Evolutionary conservation across 2,797 vertebrate genomes (phyloP), one percentile per base, ranked within the genome.

Genomic region (Arrhamphus sclerolepis): DNA sequence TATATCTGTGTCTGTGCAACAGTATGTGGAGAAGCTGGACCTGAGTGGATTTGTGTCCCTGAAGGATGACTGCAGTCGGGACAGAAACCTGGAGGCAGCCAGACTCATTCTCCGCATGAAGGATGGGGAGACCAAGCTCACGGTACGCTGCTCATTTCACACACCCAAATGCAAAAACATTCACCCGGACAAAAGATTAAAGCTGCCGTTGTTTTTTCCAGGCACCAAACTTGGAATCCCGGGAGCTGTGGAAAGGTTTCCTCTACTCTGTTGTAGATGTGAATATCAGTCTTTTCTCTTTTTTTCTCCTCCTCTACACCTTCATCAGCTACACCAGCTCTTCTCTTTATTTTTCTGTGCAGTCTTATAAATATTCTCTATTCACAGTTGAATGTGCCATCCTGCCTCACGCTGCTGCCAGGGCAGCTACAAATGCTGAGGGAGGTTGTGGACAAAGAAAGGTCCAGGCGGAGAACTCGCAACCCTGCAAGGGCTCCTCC

Each of bases 161-260:
- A 56, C 51, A 11, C 10, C 29, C 41, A 17, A 7, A 48, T 10
- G 18, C 18, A 31, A 8, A 51, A 61, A 54, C 34, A 0, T 38
- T 28, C 14, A n/a, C 14, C 39, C 1, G 22, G 42, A 41, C 20
- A 2, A 19, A 40, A 16, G 2, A 51, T 7, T 72, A 17, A 34
- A 63, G 24, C 4, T 24, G 0, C 6, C 16, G 2, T 31, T 59
- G 6, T 74, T 3, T 72, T 54, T 73, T 49, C 47, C 58, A 96
- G 96, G 91, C 75, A 4, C 92, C 94, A 10, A 96, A 91, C 72
- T 24, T 93, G 78, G 95, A 96, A 70, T 89, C 86, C 0, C 92
- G 92, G n/a, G 95, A 97, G 77, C 83, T 96, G 81, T 97, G 96
- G 96, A 94, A 95, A 76, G 95, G 94, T 11, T 96, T 95, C 83